Conservation (phyloP, 2,888 invertebrate species). For the Saturnia pavonia region DNA sequence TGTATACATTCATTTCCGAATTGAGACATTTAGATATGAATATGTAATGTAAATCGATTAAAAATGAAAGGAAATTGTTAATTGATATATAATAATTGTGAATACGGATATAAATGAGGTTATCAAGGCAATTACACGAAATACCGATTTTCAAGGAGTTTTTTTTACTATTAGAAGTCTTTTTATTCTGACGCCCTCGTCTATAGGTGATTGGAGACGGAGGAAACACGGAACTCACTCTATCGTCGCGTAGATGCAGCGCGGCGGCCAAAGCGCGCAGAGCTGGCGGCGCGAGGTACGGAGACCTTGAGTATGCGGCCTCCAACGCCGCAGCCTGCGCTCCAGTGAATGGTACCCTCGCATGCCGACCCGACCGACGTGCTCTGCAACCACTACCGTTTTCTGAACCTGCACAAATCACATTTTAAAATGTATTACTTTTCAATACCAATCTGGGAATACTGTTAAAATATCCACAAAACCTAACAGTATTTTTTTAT, state of each 20-base stretch:
- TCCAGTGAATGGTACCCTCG: conserved; percentile 88
- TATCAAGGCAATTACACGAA: not conserved
- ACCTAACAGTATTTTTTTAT: not conserved
- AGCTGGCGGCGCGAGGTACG: conserved; percentile 87
- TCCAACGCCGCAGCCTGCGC: conserved; percentile 86
- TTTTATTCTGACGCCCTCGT: not conserved
- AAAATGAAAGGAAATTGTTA: not conserved
- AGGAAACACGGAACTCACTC: conserved; percentile 82
- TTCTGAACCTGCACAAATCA: conserved; percentile 48
- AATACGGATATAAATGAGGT: not conserved
- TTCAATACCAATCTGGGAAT: not conserved
- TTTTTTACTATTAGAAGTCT: not conserved
- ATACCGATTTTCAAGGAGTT: not conserved
- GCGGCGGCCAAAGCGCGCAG: conserved; percentile 83
- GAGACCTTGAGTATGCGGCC: conserved; percentile 84
- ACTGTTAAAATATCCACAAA: not conserved
- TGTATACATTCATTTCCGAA: too few species aligned
- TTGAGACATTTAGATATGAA: not conserved
- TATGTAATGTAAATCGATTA: not conserved
- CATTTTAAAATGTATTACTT: not conserved
- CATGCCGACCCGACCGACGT: conserved; percentile 84
- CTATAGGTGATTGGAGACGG: not conserved
- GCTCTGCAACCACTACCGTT: conserved; percentile 63
- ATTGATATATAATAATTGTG: not conserved
- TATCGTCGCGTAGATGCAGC: conserved; percentile 85